Percentiles rank a stretch among this genome's conserved stretches.
These are phyloP conservation scores for Malthinus flaveolus DNA, from an alignment of 2,888 invertebrate genomes.

Conservation along the genomic window DNA sequence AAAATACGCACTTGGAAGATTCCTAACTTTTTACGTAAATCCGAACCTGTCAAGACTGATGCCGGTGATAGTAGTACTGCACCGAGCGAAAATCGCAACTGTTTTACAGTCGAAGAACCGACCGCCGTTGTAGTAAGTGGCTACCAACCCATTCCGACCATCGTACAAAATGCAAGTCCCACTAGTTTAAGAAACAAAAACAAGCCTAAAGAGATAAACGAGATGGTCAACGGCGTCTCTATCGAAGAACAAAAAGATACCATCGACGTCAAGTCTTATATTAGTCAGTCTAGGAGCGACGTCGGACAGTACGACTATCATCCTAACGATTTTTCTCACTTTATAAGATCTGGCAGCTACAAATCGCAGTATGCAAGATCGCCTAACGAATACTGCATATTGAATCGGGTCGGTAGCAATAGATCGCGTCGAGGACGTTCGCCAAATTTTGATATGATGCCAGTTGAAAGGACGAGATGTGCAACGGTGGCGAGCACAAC, in stretches of 20 bases:
- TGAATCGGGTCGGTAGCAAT: slow-evolving; percentile 54
- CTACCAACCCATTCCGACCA: slow-evolving; percentile 69
- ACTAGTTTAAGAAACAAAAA: slow-evolving; percentile 17
- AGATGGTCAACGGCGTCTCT: slow-evolving; percentile 26
- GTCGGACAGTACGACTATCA: slow-evolving; percentile 57
- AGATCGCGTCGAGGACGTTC: slow-evolving; percentile 57
- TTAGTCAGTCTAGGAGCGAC: slow-evolving; percentile 74
- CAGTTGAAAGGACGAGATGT: slow-evolving; percentile 43
- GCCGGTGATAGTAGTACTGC: slow-evolving; percentile 17
- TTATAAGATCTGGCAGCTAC: slow-evolving; percentile 71
- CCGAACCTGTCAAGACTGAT: slow-evolving; percentile 53
- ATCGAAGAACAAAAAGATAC: slow-evolving; percentile 57
- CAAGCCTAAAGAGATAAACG: slow-evolving; percentile 22
- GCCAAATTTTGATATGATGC: slow-evolving; percentile 44
- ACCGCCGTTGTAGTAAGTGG: slow-evolving; percentile 47
- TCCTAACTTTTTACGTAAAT: slow-evolving; percentile 68
- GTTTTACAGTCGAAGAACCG: slow-evolving; percentile 31
- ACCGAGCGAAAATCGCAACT: slow-evolving; percentile 43
- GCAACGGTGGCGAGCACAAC: slow-evolving; percentile 46
- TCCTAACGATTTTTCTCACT: slow-evolving; percentile 58
- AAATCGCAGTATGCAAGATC: slow-evolving; percentile 69
- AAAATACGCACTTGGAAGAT: slow-evolving; percentile 71
- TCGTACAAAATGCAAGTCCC: slow-evolving; percentile 43
- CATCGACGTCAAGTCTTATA: slow-evolving; percentile 72
- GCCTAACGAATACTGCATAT: slow-evolving; percentile 52